phyloP scores from a whole-genome alignment of 2,888 invertebrate genomes.

The Xestoiulus laeticollis region DNA sequence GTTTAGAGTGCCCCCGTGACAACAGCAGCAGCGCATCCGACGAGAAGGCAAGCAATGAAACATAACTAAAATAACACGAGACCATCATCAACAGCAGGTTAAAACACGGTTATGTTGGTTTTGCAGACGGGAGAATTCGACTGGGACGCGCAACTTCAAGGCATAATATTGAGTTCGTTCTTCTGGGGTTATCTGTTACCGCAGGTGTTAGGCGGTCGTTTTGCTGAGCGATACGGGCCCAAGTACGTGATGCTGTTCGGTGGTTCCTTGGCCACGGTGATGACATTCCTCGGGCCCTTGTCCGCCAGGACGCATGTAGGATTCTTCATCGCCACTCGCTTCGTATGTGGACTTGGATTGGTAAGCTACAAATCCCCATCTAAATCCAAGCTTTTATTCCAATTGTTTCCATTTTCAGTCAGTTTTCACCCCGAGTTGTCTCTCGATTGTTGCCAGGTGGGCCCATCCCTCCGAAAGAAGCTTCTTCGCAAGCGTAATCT shows the following conservation, averaged over 20 bases:
- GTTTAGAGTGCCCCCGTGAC: background rate
- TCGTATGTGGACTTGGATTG: conserved; percentile 78
- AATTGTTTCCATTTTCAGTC: conserved; percentile 53
- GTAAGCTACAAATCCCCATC: conserved; percentile 57
- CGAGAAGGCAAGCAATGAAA: background rate
- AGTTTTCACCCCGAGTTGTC: conserved; percentile 71
- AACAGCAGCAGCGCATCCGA: background rate
- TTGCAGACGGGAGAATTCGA: conserved; percentile 51
- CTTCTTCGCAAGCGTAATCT: conserved; percentile 88
- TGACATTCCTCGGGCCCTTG: conserved; percentile 84
- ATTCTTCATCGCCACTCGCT: conserved; percentile 79
- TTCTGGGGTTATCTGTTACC: conserved; percentile 94
- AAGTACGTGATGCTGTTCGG: conserved; percentile 83
- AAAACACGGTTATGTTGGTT: background rate
- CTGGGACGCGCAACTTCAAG: conserved; percentile 61
- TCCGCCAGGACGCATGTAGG: conserved; percentile 78
- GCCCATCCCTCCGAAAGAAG: conserved; percentile 91
- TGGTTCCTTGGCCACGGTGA: conserved; percentile 65
- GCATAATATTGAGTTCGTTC: conserved; percentile 86
- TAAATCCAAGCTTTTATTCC: background rate
- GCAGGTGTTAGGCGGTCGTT: conserved; percentile 87
- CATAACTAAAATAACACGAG: background rate
- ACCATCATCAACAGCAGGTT: no score
- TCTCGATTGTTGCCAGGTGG: conserved; percentile 90
- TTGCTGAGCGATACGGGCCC: conserved; percentile 89